These are phyloP conservation scores for Diplogasteroides magnus DNA, from an alignment of 1,140 invertebrate species.

Conservation along the genomic window DNA sequence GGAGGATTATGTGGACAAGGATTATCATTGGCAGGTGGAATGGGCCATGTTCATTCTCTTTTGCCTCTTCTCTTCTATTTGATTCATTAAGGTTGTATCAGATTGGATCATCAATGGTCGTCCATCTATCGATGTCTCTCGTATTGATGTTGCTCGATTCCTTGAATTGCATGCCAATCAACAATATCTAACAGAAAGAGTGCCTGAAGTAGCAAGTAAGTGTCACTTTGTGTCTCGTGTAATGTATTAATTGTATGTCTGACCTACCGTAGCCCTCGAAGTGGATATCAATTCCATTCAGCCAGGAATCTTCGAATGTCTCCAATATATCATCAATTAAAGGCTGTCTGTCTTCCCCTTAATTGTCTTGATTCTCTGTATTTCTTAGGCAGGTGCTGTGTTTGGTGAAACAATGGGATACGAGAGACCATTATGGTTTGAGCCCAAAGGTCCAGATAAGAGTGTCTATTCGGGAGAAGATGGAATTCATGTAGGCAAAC, in stretches of 20 bases:
- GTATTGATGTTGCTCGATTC: conserved; percentile 85
- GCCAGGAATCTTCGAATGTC: conserved; percentile 88
- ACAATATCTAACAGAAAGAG: conserved; percentile 83
- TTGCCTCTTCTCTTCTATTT: background rate
- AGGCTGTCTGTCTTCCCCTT: conserved; percentile 59
- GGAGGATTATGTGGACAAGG: conserved; percentile 92
- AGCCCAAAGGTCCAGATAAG: conserved; percentile 1
- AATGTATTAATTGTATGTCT: conserved; percentile 37
- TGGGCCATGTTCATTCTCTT: conserved; percentile 67
- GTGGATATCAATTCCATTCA: conserved; percentile 71
- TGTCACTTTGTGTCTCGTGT: conserved; percentile 24
- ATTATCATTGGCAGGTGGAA: conserved; percentile 82
- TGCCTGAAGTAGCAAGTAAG: conserved; percentile 83
- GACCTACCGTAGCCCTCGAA: conserved; percentile 64
- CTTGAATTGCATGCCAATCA: conserved; percentile 90
- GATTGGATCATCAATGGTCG: conserved; percentile 81
- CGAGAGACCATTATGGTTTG: conserved; percentile 88
- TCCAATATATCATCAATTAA: conserved; percentile 84
- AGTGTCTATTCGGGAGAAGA: conserved; percentile 17
- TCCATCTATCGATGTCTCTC: conserved; percentile 74
- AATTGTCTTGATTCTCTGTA: background rate
- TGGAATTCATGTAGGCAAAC: conserved; percentile 64
- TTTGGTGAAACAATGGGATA: conserved; percentile 98
- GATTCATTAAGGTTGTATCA: conserved; percentile 61
- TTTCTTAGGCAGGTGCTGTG: conserved; percentile 79